Conservation (phyloP, 2,888 invertebrate species). For the Melolontha melolontha region DNA sequence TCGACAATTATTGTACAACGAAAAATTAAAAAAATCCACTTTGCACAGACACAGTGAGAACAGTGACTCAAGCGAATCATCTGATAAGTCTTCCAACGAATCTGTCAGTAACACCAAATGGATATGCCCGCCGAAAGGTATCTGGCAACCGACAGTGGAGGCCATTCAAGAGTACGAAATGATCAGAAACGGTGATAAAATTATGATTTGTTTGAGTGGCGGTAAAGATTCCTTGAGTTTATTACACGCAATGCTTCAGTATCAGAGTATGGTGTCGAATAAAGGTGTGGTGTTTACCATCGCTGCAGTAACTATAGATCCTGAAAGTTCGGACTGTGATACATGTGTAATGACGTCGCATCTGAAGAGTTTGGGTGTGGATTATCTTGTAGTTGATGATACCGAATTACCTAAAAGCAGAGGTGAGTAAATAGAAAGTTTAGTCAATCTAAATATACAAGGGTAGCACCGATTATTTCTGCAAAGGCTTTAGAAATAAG, state of each 20-base stretch:
- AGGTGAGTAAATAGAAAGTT: conserved; percentile 31
- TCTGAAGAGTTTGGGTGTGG: conserved; percentile 77
- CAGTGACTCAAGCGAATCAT: conserved; percentile 55
- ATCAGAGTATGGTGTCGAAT: conserved; percentile 80
- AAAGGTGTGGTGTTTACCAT: conserved; percentile 81
- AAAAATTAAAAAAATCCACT: conserved; percentile 57
- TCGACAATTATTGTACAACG: conserved; percentile 55
- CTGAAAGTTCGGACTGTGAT: conserved; percentile 68
- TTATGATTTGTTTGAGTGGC: conserved; percentile 87
- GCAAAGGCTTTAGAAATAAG: too few species aligned
- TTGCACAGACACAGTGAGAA: conserved; percentile 59
- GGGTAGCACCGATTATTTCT: too few species aligned
- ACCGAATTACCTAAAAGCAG: conserved; percentile 24
- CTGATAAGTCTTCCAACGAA: conserved; percentile 49
- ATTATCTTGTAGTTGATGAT: conserved; percentile 79
- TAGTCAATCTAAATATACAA: too few species aligned
- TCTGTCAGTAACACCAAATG: conserved; percentile 71
- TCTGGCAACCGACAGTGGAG: conserved; percentile 87
- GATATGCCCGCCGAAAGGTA: conserved; percentile 82
- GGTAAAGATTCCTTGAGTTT: conserved; percentile 87
- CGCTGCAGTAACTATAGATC: conserved; percentile 83
- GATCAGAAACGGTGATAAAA: conserved; percentile 84
- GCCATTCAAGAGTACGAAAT: conserved; percentile 86
- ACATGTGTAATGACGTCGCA: conserved; percentile 79
- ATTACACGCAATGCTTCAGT: conserved; percentile 86